These are phyloP conservation scores for Coleophora deauratella DNA, from an alignment of 2,888 invertebrate species.

Conservation along the genomic window DNA sequence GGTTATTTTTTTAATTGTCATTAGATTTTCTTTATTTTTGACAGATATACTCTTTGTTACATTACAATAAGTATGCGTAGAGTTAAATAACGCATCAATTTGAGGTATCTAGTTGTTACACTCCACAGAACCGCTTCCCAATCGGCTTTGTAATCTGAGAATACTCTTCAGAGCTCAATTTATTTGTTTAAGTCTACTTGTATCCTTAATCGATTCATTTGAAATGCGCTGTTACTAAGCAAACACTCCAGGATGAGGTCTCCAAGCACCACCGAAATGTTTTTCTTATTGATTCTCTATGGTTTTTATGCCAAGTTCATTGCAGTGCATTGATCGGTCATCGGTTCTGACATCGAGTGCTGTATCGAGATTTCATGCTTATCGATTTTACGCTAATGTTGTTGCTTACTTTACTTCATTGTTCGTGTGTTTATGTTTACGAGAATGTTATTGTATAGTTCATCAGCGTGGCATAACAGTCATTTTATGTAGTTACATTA, in stretches of 20 bases:
- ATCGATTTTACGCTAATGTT: conserved; percentile 34
- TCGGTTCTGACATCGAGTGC: conserved; percentile 45
- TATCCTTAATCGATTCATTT: conserved; percentile 57
- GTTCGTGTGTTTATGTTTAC: conserved; percentile 17
- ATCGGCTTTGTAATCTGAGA: conserved; percentile 15
- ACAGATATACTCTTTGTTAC: too few relatives aligned
- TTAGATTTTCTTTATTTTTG: too few relatives aligned
- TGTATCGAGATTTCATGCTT: conserved; percentile 38
- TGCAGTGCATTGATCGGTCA: conserved; percentile 44
- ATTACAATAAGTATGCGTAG: too few relatives aligned
- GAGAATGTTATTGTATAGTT: conserved; percentile 7
- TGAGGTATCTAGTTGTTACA: too few relatives aligned
- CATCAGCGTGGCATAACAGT: background rate
- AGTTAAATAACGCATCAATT: too few relatives aligned
- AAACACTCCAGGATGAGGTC: conserved; percentile 60
- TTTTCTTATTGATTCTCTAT: conserved; percentile 63
- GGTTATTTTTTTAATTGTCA: too few relatives aligned
- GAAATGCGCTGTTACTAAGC: conserved; percentile 67
- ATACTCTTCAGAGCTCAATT: conserved; percentile 20
- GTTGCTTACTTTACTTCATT: conserved; percentile 18
- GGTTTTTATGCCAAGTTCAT: conserved; percentile 56
- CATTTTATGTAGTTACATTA: too few relatives aligned
- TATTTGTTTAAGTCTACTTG: conserved; percentile 17
- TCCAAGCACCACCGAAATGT: conserved; percentile 58
- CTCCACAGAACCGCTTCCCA: too few relatives aligned